Base-by-base conservation (phyloP, 2,888 invertebrate genomes). In the Dusona sp. region DNA sequence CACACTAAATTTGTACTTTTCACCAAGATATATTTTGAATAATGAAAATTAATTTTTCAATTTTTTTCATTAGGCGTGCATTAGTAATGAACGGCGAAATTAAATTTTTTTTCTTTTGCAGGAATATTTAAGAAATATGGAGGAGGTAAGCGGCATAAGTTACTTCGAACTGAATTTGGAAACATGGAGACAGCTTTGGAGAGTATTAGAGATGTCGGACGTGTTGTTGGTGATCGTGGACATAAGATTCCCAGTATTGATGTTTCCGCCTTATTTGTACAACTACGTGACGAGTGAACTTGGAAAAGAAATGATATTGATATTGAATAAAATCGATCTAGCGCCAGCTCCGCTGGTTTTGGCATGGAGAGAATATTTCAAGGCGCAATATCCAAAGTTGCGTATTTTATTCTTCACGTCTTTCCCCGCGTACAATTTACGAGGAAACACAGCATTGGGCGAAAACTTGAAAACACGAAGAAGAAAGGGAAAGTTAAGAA, bases 111-210 rank as follows among this genome's bases (percentile, higher is more conserved):
- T 19, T 84, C 11, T 61, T 29, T 94, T 94, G 6, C 93, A 98
- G 97, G 97, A 97, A 90, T 99, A 98, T 93, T 93, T 98, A 19
- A 96, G 96, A 83, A 93, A 94, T 0, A 94, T 98, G 9, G 96
- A 97, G 90, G 94, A 95, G 8, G 95, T 96, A 0, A 95, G 96
- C 84, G 95, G 96, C 6, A 94, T 98, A 87, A 98, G 98, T 73
- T 97, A 98, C 91, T 98, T 98, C 94, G 99, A 99, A 93, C 94
- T 99, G 85, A 99, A 99, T 95, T 94, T 99, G 89, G 99, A 99
- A 95, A 99, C 99, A 0, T 99, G 99, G 99, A 95, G 99, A 19
- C 99, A 99, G 91, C 94, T 99, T 87, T 99, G 99, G 99, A 95
- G 99, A 61, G 99, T 99, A 0, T 92, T 98, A 8, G 99, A 99